These are phyloP conservation scores for Tor tambroides DNA, from an alignment of 2,113 vertebrate genomes.

Conservation along the genomic window DNA sequence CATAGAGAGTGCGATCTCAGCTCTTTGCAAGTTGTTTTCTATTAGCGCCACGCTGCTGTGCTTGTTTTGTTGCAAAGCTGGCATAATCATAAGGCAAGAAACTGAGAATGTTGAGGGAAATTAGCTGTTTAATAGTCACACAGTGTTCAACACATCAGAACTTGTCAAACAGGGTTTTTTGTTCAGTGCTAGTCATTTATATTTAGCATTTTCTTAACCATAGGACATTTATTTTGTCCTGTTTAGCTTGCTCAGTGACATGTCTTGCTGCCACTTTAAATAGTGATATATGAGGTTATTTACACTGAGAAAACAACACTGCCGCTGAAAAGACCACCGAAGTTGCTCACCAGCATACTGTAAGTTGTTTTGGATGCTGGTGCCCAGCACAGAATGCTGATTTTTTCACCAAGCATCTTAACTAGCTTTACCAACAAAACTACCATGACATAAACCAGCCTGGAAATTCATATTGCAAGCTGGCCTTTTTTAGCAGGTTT, in stretches of 20 bases:
- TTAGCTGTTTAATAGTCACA: slow-evolving; percentile 17
- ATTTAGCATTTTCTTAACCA: neutral
- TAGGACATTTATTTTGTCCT: slow-evolving; percentile 14
- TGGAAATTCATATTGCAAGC: neutral
- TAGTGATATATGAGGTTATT: slow-evolving; percentile 9
- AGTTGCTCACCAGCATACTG: neutral
- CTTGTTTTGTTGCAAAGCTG: slow-evolving; percentile 14
- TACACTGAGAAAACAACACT: slow-evolving; percentile 30
- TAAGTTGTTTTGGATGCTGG: neutral
- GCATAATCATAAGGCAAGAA: neutral
- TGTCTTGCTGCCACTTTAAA: slow-evolving; percentile 21
- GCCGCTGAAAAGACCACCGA: neutral
- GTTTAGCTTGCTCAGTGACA: neutral
- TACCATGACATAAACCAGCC: neutral
- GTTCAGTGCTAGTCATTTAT: neutral
- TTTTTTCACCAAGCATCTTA: neutral
- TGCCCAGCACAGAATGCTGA: neutral
- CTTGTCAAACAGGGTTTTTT: neutral
- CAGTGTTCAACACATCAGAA: neutral
- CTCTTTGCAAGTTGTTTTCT: slow-evolving; percentile 10
- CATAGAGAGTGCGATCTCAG: slow-evolving; percentile 35
- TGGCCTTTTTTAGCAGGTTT: neutral
- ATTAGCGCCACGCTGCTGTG: neutral
- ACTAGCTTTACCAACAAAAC: neutral
- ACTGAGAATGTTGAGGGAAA: slow-evolving; percentile 12